Evolutionary conservation across 1,140 invertebrate species (phyloP).

Genomic region (Choristoneura fumiferana): DNA sequence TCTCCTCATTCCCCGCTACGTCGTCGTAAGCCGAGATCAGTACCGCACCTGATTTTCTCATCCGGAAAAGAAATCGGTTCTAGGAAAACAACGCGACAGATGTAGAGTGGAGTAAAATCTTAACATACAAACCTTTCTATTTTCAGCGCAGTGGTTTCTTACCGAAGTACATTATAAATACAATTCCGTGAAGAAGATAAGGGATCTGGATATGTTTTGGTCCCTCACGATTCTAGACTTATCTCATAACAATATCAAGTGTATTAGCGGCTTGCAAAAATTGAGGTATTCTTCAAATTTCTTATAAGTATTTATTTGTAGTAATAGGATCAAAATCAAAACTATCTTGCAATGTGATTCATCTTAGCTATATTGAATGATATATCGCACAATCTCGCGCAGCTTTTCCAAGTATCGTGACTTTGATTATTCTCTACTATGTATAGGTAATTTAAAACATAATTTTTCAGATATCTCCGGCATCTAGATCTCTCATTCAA

Average conservation of each 20-base stretch:
- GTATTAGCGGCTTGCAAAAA: conserved; percentile 53
- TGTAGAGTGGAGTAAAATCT: not conserved
- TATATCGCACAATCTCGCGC: no score
- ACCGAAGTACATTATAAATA: conserved; percentile 69
- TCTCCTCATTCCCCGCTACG: conserved; percentile 7
- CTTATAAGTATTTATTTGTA: no score
- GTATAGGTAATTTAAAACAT: no score
- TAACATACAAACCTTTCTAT: conserved; percentile 22
- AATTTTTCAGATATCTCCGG: conserved; percentile 55
- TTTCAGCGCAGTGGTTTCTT: conserved; percentile 70
- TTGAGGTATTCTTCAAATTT: conserved; percentile 42
- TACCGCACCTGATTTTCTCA: conserved; percentile 6
- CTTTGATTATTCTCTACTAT: not conserved
- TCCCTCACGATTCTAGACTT: conserved; percentile 65
- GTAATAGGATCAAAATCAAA: no score
- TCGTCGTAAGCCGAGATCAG: conserved; percentile 6
- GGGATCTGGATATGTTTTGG: conserved; percentile 61
- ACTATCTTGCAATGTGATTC: no score
- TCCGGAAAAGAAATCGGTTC: conserved; percentile 8
- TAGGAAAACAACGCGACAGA: conserved; percentile 3
- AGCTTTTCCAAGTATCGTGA: no score
- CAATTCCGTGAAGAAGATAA: conserved; percentile 58
- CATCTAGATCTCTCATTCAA: conserved; percentile 68
- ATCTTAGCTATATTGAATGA: no score
- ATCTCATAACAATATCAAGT: conserved; percentile 67